Conservation (phyloP, 1,140 invertebrate genomes). For the Proales similis region DNA sequence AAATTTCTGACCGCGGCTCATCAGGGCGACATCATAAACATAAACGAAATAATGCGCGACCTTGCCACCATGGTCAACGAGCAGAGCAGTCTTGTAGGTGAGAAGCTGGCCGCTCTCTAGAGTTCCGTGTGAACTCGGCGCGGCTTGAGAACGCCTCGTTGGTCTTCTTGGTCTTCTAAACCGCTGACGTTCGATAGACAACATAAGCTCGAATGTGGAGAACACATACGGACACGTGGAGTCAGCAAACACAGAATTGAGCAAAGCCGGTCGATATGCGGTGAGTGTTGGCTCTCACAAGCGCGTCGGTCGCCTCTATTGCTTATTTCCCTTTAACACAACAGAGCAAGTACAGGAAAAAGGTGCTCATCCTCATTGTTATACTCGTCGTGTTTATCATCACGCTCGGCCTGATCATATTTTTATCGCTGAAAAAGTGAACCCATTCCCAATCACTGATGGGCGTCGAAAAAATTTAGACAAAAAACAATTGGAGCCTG, state of each 20-base stretch:
- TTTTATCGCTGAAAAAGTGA: conserved; percentile 11
- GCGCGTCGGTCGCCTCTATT: too few species aligned
- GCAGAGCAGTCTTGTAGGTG: conserved; percentile 28
- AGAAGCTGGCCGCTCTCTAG: background rate
- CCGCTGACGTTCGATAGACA: background rate
- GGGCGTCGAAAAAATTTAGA: background rate
- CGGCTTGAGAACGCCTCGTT: background rate
- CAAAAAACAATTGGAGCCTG: background rate
- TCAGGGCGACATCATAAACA: conserved; percentile 32
- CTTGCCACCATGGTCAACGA: conserved; percentile 27
- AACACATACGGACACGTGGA: background rate
- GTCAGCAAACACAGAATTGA: conserved; percentile 4
- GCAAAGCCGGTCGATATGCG: conserved; percentile 21
- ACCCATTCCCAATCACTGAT: background rate
- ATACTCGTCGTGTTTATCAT: conserved; percentile 15
- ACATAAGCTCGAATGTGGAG: conserved; percentile 34
- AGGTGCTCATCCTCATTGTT: conserved; percentile 8
- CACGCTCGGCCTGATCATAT: conserved; percentile 21
- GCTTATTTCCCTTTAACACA: conserved; percentile 11
- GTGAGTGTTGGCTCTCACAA: too few species aligned
- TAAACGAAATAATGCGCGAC: conserved; percentile 32
- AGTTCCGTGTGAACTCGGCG: background rate
- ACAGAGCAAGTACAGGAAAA: conserved; percentile 29
- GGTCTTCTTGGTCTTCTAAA: background rate
- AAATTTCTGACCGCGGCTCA: background rate